Evolutionary conservation across 2,797 vertebrate genomes (phyloP).

Genomic region (Simalia tracyae): DNA sequence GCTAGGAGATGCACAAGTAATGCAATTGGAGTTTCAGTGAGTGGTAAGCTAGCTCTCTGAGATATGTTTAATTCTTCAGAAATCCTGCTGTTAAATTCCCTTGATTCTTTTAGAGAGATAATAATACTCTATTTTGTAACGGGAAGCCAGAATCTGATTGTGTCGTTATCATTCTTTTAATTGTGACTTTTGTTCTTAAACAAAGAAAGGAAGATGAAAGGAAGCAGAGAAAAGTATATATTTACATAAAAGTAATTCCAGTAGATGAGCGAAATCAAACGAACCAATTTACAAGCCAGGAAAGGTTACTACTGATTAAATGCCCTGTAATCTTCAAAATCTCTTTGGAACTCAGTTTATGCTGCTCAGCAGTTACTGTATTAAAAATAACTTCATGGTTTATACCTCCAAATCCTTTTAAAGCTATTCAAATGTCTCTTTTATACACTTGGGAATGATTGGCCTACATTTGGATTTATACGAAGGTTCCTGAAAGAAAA

Average conservation of each 20-base stretch:
- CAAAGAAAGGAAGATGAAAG: constrained; percentile 37
- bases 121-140: constrained; percentile 34
- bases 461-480: not conserved
- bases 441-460: not conserved
- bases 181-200: constrained; percentile 59
- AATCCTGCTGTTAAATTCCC: constrained; percentile 34
- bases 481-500: not conserved
- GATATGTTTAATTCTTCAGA: constrained; percentile 45
- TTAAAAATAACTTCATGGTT: constrained; percentile 37
- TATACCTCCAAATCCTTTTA: constrained; percentile 25
- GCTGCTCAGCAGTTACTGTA: constrained; percentile 22
- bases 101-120: constrained; percentile 35
- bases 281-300: constrained; percentile 62
- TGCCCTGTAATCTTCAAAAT: constrained; percentile 55
- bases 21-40: constrained; percentile 19
- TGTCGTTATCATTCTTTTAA: constrained; percentile 63
- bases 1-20: not conserved
- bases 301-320: constrained; percentile 68
- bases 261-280: constrained; percentile 64
- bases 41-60: constrained; percentile 20
- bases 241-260: constrained; percentile 65
- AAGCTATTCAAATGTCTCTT: constrained; percentile 1
- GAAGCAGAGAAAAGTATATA: constrained; percentile 58
- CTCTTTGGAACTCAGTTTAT: constrained; percentile 43
- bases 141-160: constrained; percentile 29